A percentile compares a stretch with the other conserved stretches of the same genome.
These are phyloP conservation scores for Eidolon helvum DNA, from an alignment of 2,113 vertebrate genomes.

Conservation along the genomic window DNA sequence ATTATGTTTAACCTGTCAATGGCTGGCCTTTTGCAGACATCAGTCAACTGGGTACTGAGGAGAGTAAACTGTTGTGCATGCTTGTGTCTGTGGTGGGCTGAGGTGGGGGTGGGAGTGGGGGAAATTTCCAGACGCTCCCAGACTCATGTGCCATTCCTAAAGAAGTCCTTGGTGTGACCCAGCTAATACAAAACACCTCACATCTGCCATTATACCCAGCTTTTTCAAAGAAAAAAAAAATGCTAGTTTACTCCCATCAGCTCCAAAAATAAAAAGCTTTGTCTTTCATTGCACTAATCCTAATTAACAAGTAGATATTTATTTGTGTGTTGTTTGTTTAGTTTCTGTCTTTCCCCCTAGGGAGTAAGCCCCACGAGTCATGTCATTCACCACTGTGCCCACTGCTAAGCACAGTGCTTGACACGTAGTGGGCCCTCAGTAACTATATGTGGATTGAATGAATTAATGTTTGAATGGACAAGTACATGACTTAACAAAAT, in stretches of 20 bases:
- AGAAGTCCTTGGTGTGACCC: background rate
- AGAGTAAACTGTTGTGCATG: background rate
- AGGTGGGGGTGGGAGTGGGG: background rate
- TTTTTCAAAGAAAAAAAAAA: background rate
- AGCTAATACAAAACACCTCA: no score
- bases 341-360: background rate
- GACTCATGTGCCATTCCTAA: background rate
- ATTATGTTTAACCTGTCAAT: background rate
- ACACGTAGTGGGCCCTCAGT: background rate
- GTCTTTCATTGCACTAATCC: background rate
- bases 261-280: no score
- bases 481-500: background rate
- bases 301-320: background rate
- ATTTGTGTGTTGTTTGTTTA: background rate
- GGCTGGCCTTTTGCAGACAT: background rate
- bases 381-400: background rate
- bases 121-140: background rate
- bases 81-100: background rate
- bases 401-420: background rate
- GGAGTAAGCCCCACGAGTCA: background rate
- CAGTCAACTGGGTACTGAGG: no score
- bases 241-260: fast-evolving
- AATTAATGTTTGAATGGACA: background rate
- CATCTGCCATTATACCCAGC: background rate
- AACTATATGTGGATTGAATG: background rate